phyloP scores from a whole-genome alignment of 2,797 vertebrate species.

The Labeo calbasu region DNA sequence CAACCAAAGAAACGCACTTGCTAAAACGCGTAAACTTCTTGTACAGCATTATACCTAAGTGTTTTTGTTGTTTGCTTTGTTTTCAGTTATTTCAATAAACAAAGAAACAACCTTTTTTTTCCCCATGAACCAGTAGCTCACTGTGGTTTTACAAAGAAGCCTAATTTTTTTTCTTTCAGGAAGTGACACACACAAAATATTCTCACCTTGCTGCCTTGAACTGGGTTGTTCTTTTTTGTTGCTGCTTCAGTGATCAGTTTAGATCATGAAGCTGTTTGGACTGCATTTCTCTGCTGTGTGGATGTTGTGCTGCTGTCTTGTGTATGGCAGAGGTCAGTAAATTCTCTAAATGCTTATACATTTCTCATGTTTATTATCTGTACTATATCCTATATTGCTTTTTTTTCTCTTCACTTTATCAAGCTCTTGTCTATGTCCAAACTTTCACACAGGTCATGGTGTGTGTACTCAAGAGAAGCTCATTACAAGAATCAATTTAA shows the following conservation, averaged over 20 bases:
- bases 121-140: background rate
- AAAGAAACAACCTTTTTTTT: background rate
- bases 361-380: background rate
- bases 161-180: background rate
- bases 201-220: background rate
- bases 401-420: background rate
- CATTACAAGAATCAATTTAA: background rate
- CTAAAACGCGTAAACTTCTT: background rate
- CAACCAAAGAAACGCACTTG: background rate
- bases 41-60: background rate
- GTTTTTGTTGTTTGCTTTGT: background rate
- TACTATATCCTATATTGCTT: background rate
- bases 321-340: slow-evolving; percentile 11
- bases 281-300: background rate
- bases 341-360: background rate
- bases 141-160: background rate
- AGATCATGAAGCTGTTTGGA: background rate
- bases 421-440: background rate
- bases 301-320: slow-evolving; percentile 17
- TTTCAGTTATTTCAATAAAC: background rate
- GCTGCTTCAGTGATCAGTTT: background rate
- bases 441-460: slow-evolving; percentile 9
- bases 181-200: background rate
- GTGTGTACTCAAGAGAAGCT: background rate
- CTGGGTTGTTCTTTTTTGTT: background rate